A percentile compares a stretch with the other conserved stretches of the same genome.
Evolutionary conservation across 2,113 vertebrate species (phyloP).

Genomic region (Calonectris borealis): DNA sequence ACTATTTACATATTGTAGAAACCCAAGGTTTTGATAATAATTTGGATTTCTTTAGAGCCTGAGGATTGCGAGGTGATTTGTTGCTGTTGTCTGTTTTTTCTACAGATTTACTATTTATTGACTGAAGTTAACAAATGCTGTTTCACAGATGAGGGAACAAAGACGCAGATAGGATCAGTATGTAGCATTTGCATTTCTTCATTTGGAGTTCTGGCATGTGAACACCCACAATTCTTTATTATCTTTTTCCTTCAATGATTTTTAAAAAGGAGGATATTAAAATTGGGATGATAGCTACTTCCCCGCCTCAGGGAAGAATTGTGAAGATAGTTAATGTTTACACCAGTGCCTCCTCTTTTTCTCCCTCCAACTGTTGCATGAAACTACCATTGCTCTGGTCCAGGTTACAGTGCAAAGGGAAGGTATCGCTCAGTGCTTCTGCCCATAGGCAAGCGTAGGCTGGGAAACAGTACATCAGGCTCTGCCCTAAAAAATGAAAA

Average conservation of each 20-base stretch:
- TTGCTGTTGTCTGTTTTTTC: neutral
- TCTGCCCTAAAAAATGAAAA: neutral
- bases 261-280: slow-evolving; percentile 26
- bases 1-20: neutral
- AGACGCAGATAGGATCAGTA: slow-evolving; percentile 29
- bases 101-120: neutral
- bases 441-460: neutral
- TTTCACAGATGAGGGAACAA: slow-evolving; percentile 54
- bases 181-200: slow-evolving; percentile 36
- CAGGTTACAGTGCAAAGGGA: neutral
- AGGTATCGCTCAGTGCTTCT: neutral
- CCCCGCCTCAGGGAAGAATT: neutral
- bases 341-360: neutral
- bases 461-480: neutral
- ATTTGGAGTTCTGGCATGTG: neutral
- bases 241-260: slow-evolving; percentile 36
- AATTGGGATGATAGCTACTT: slow-evolving; percentile 9
- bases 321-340: slow-evolving; percentile 26
- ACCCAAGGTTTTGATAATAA: neutral
- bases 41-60: neutral
- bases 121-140: neutral
- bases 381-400: neutral
- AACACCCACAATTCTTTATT: neutral
- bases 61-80: neutral
- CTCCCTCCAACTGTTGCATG: neutral